These are phyloP conservation scores for Mythimna vitellina DNA, from an alignment of 2,888 invertebrate genomes.

Conservation along the genomic window DNA sequence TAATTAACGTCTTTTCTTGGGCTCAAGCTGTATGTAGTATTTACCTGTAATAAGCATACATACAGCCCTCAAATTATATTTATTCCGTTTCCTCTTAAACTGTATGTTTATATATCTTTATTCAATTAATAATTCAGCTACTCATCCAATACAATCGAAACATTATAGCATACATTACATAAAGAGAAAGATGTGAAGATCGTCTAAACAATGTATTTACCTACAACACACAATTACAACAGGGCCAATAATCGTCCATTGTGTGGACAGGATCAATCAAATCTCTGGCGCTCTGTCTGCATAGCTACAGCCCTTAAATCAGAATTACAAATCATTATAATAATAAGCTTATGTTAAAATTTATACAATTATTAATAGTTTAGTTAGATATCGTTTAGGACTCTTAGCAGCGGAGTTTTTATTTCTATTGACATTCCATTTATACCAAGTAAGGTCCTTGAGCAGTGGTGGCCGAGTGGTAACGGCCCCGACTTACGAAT, in stretches of 20 bases:
- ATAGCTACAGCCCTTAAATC: slow-evolving; percentile 46
- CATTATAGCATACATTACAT: slow-evolving; percentile 49
- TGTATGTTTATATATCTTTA: neutral
- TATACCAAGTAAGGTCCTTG: no score
- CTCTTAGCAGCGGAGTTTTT: no score
- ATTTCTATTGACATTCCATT: no score
- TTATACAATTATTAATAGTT: neutral
- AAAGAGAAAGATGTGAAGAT: slow-evolving; percentile 30
- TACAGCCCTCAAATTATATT: no score
- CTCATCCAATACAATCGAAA: slow-evolving; percentile 19
- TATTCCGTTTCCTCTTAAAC: no score
- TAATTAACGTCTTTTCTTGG: no score
- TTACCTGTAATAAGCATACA: no score
- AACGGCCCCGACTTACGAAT: no score
- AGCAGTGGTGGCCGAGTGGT: no score
- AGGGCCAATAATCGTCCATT: slow-evolving; percentile 63
- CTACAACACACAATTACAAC: slow-evolving; percentile 39
- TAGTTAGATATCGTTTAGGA: no score
- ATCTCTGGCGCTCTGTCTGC: slow-evolving; percentile 57
- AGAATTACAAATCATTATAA: slow-evolving; percentile 39
- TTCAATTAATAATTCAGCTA: slow-evolving; percentile 24
- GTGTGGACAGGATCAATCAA: slow-evolving; percentile 59
- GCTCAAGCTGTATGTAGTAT: no score
- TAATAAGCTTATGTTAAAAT: slow-evolving; percentile 9
- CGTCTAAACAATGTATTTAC: slow-evolving; percentile 53